Evolutionary conservation across 2,888 invertebrate genomes (phyloP).

Genomic region (Lysandra bellargus): DNA sequence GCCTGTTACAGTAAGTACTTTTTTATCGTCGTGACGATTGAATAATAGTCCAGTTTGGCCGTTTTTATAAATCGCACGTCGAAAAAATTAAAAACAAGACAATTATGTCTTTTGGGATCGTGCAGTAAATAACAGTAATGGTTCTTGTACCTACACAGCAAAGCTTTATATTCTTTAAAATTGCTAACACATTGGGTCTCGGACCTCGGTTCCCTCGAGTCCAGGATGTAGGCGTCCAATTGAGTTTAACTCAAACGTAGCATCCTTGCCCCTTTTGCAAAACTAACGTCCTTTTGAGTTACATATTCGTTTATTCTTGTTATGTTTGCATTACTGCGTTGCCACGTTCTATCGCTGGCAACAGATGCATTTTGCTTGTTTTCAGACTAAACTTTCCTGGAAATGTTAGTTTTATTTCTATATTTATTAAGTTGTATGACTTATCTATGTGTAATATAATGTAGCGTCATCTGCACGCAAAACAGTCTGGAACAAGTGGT

Average conservation of each 20-base stretch:
- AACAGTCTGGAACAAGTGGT: slow-evolving; percentile 66
- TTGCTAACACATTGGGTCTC: neutral
- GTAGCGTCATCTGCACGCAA: slow-evolving; percentile 44
- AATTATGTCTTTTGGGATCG: neutral
- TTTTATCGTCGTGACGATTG: slow-evolving; percentile 55
- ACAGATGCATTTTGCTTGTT: slow-evolving; percentile 1
- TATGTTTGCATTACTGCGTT: neutral
- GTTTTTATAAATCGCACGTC: slow-evolving; percentile 37
- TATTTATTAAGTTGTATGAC: neutral
- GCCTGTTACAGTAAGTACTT: slow-evolving; percentile 50
- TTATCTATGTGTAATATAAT: slow-evolving; percentile 7
- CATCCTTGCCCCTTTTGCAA: slow-evolving; percentile 6
- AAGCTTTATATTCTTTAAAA: neutral
- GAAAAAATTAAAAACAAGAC: slow-evolving; percentile 23
- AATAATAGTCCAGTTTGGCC: slow-evolving; percentile 52
- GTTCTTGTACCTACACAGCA: neutral
- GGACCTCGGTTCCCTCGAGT: neutral
- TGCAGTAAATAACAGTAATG: neutral
- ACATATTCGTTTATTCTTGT: neutral
- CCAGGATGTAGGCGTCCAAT: slow-evolving; percentile 8
- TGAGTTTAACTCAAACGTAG: slow-evolving; percentile 6
- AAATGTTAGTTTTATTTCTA: neutral
- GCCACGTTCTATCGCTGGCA: neutral
- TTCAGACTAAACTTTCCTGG: neutral
- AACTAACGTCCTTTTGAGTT: neutral